Evolutionary conservation across 2,888 invertebrate species (phyloP).

Genomic region (Apocheima hispidaria): DNA sequence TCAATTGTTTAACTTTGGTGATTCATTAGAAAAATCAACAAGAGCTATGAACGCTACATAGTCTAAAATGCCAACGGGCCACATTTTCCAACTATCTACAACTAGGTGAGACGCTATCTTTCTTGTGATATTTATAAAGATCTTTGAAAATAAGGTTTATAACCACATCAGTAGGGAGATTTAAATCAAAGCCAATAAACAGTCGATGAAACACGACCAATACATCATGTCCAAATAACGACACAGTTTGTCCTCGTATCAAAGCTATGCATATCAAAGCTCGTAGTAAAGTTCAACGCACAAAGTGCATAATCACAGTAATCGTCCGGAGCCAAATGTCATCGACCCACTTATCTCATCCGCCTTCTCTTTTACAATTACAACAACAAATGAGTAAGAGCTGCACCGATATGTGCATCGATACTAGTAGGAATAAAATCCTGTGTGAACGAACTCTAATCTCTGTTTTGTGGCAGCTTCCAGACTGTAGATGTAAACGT

Average conservation of each 20-base stretch:
- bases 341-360: constrained; percentile 86
- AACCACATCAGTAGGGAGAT: background rate
- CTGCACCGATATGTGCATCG: constrained; percentile 82
- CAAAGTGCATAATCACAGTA: constrained; percentile 86
- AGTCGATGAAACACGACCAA: constrained; percentile 16
- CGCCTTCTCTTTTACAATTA: constrained; percentile 86
- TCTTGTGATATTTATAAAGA: background rate
- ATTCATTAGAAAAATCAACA: too few species aligned
- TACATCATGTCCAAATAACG: constrained; percentile 46
- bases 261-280: constrained; percentile 72
- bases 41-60: too few species aligned
- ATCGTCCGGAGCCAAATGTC: constrained; percentile 84
- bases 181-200: constrained; percentile 22
- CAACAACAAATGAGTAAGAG: constrained; percentile 86
- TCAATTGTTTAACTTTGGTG: too few species aligned
- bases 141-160: background rate
- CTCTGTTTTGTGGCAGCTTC: constrained; percentile 82
- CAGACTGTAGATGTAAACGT: constrained; percentile 73
- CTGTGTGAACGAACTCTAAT: constrained; percentile 87
- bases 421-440: constrained; percentile 84
- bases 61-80: too few species aligned
- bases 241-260: constrained; percentile 55
- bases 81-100: too few species aligned
- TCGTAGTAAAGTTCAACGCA: constrained; percentile 83
- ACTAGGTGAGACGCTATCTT: background rate